These are phyloP conservation scores for Whitmania pigra DNA, from an alignment of 1,140 invertebrate species.

Conservation along the genomic window DNA sequence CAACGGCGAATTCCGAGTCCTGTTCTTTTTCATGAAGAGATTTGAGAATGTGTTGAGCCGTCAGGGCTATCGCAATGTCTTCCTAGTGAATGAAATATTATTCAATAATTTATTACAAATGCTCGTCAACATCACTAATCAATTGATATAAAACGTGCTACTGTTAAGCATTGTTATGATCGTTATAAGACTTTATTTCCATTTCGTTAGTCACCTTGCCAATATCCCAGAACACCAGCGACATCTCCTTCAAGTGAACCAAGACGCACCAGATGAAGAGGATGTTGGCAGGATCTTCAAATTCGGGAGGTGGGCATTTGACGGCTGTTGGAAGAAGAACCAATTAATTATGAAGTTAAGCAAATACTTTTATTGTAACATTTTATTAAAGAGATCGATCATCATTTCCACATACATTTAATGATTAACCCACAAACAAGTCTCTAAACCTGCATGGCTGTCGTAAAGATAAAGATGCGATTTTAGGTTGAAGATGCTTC, in stretches of 20 bases:
- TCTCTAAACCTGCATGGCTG: too few species aligned
- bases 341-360: too few species aligned
- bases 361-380: too few species aligned
- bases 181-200: neutral
- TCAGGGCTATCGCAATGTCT: conserved; percentile 36
- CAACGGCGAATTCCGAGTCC: conserved; percentile 30
- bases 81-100: conserved; percentile 30
- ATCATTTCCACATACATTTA: too few species aligned
- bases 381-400: too few species aligned
- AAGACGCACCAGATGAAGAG: conserved; percentile 44
- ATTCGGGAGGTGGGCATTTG: conserved; percentile 25
- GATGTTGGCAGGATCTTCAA: conserved; percentile 39
- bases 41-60: conserved; percentile 34
- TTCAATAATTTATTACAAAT: neutral
- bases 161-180: too few species aligned
- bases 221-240: conserved; percentile 40
- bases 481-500: neutral
- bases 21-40: conserved; percentile 31
- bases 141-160: too few species aligned
- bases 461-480: too few species aligned
- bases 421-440: neutral
- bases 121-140: neutral
- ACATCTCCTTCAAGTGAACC: conserved; percentile 37
- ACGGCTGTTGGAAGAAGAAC: neutral
- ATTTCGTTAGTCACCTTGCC: conserved; percentile 31